These are phyloP conservation scores for Crocuta crocuta DNA, from an alignment of 2,113 vertebrate species.

Conservation along the genomic window DNA sequence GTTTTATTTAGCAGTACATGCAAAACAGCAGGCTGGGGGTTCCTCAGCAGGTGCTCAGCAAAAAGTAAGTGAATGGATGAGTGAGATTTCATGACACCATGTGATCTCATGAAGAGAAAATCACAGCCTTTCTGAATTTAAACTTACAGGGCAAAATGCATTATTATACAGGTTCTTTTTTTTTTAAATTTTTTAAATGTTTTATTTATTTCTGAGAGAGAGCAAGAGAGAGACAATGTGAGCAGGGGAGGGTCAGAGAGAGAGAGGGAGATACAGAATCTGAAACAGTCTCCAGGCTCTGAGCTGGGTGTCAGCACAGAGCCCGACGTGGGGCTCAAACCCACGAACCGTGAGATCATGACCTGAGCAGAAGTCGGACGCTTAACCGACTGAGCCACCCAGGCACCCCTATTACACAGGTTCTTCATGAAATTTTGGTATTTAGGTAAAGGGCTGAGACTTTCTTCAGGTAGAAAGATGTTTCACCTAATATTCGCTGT, in stretches of 20 bases:
- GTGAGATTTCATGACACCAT: neutral
- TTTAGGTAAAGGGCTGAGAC: neutral
- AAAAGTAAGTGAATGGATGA: neutral
- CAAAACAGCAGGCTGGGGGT: neutral
- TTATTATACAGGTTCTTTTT: neutral
- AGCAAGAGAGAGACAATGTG: no score
- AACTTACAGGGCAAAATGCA: neutral
- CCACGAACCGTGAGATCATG: no score
- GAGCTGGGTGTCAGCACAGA: no score
- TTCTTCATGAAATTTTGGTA: neutral
- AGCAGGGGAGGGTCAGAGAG: no score
- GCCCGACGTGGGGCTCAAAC: no score
- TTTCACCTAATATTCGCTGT: neutral
- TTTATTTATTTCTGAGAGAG: no score
- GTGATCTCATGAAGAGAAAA: neutral
- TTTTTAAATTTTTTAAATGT: no score
- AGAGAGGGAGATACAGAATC: no score
- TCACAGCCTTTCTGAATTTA: neutral
- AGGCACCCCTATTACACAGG: neutral
- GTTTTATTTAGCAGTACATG: neutral
- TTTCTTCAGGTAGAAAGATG: neutral
- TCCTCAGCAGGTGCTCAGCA: neutral
- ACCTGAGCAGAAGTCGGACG: no score
- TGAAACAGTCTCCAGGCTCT: no score
- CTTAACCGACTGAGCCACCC: no score